Conservation (phyloP, 2,113 vertebrate genomes). For the Lanius collurio region DNA sequence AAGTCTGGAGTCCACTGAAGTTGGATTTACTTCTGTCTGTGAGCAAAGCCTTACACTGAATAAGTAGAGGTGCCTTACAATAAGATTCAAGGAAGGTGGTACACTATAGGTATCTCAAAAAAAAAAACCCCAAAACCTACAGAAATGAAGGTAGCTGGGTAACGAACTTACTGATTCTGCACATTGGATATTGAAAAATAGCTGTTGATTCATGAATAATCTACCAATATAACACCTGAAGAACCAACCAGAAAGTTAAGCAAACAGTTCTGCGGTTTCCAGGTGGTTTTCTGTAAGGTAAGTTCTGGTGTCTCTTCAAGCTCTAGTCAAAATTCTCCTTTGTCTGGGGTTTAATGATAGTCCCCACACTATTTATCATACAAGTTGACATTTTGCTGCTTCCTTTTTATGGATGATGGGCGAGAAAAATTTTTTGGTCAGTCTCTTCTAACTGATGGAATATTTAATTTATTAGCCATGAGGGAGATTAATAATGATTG, state of each 20-base stretch:
- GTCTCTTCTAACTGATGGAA: background rate
- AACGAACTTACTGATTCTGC: background rate
- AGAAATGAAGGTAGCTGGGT: background rate
- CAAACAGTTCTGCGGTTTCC: background rate
- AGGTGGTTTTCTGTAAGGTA: background rate
- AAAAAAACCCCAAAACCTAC: background rate
- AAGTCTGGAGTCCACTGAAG: background rate
- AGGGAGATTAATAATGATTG: background rate
- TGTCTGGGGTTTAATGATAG: background rate
- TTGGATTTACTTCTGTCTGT: background rate
- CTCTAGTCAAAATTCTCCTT: background rate
- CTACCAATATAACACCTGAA: background rate
- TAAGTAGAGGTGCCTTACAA: background rate
- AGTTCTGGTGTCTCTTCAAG: background rate
- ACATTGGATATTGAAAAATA: background rate
- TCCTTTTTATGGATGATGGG: background rate
- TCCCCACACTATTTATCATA: background rate
- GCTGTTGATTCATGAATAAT: background rate
- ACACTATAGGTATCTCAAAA: background rate
- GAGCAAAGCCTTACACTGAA: background rate
- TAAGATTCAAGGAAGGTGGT: background rate
- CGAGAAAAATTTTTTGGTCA: background rate
- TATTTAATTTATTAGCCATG: background rate
- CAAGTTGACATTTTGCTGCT: background rate
- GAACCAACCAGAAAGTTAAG: background rate